phyloP scores from a whole-genome alignment of 2,888 invertebrate genomes.

The Tetragonula carbonaria region DNA sequence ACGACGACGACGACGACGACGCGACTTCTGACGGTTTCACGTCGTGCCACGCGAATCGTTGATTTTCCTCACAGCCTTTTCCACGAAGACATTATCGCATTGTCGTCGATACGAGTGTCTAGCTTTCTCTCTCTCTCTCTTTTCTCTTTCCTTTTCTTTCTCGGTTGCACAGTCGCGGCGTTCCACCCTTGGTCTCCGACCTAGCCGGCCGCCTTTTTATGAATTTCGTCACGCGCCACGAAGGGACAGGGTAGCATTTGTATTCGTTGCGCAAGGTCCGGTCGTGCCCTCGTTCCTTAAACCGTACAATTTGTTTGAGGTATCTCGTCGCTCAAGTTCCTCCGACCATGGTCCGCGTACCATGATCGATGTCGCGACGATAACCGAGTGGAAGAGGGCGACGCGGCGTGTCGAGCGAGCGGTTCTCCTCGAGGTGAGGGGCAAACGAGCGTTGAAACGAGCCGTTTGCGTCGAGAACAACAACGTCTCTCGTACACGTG shows the following conservation, averaged over 20 bases:
- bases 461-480: neutral
- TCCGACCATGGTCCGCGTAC: conserved; percentile 7
- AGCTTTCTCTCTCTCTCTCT: neutral
- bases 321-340: conserved; percentile 27
- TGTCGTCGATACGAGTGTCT: conserved; percentile 42
- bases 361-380: conserved; percentile 40
- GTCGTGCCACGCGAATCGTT: neutral
- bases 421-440: too few species aligned
- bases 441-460: neutral
- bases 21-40: neutral
- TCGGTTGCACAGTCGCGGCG: neutral
- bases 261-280: conserved; percentile 71
- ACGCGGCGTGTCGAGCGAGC: neutral
- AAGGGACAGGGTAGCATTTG: conserved; percentile 69
- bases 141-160: neutral
- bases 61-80: neutral
- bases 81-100: conserved; percentile 54
- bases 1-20: neutral
- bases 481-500: too few species aligned
- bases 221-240: conserved; percentile 70
- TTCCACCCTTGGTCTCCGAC: conserved; percentile 22
- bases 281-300: conserved; percentile 68
- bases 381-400: conserved; percentile 13
- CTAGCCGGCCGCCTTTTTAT: conserved; percentile 36
- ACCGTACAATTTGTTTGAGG: conserved; percentile 65